Evolutionary conservation across 2,113 vertebrate species (phyloP), one percentile per base, ranked within the genome.

Genomic region (Cyprinus carpio): DNA sequence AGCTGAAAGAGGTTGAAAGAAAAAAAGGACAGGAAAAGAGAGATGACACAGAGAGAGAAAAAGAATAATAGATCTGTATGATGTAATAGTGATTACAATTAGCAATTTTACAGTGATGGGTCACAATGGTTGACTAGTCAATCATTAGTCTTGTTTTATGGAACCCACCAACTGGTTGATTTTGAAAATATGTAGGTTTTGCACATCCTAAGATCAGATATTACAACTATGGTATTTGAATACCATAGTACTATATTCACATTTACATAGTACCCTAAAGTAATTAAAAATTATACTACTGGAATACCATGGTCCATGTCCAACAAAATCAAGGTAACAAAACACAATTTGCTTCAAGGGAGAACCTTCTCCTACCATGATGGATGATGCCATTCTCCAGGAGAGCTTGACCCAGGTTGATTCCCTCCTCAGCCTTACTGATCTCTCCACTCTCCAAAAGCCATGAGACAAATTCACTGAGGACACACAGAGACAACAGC

Each of bases 301-400:
- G 25, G 49, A 29, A 51, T 51, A 51, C 25, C 43, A 51, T 29
- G n/a, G n/a, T 51, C 15, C 8, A n/a, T 56, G 49, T 29, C 6
- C 20, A 58, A 58, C 20, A 60, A 37, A 13, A n/a, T 79, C n/a
- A 46, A 43, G 78, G 58, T 25, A 43, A 58, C 23, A n/a, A n/a
- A n/a, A 20, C 27, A 37, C 6, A 9, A 5, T n/a, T 56, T 29
- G 23, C 62, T 43, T 43, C 8, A 46, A 25, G 71, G 12, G 23
- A 46, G 51, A 77, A 56, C 9, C 20, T 58, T 65, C 16, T 91
- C 96, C 97, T 93, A 99, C 98, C 97, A 2, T 99, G 98, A 92
- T 99, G 98, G 91, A 99, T 99, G 80, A 99, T 98, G 67, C 98
- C 98, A 1, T 99, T 99, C 92, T 99, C 98, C 92, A 99, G 64